A percentile compares a stretch with the other conserved stretches of the same genome.
phyloP scores from a whole-genome alignment of 2,113 vertebrate genomes.

The Lampris megalopsis region DNA sequence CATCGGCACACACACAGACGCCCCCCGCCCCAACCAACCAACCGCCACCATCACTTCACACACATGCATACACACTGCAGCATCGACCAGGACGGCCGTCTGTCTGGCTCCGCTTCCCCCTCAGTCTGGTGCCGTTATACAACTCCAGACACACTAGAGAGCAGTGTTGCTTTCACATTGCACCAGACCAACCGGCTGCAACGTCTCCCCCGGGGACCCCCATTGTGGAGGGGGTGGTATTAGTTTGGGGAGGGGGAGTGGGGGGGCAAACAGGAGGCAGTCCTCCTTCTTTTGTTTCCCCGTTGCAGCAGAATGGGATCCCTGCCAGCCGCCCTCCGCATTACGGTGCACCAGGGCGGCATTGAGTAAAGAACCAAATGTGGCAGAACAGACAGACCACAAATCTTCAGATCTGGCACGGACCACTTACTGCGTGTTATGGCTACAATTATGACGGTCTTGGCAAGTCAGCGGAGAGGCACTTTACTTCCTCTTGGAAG shows the following conservation, averaged over 20 bases:
- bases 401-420: slow-evolving; percentile 29
- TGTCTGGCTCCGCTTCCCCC: slow-evolving; percentile 4
- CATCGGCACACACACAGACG: slow-evolving; percentile 14
- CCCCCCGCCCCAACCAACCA: background rate
- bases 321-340: slow-evolving; percentile 35
- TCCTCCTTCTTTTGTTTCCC: slow-evolving; percentile 61
- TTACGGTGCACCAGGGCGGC: slow-evolving; percentile 4
- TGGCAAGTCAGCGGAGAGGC: slow-evolving; percentile 21
- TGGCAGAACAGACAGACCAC: slow-evolving; percentile 20
- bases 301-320: slow-evolving; percentile 49
- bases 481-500: slow-evolving; percentile 28
- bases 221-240: slow-evolving; percentile 1
- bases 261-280: slow-evolving; percentile 12
- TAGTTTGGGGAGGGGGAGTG: background rate
- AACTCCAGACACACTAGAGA: slow-evolving; percentile 69
- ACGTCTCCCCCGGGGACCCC: slow-evolving; percentile 25
- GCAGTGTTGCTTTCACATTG: slow-evolving; percentile 61
- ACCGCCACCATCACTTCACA: background rate
- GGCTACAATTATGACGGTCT: slow-evolving; percentile 22
- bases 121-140: slow-evolving; percentile 29
- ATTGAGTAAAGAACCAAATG: slow-evolving; percentile 3
- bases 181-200: slow-evolving; percentile 17
- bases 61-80: background rate
- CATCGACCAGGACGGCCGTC: background rate
- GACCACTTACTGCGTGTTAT: slow-evolving; percentile 32